These are phyloP conservation scores for Syngnathus scovelli DNA, from an alignment of 2,113 vertebrate genomes.

Conservation along the genomic window DNA sequence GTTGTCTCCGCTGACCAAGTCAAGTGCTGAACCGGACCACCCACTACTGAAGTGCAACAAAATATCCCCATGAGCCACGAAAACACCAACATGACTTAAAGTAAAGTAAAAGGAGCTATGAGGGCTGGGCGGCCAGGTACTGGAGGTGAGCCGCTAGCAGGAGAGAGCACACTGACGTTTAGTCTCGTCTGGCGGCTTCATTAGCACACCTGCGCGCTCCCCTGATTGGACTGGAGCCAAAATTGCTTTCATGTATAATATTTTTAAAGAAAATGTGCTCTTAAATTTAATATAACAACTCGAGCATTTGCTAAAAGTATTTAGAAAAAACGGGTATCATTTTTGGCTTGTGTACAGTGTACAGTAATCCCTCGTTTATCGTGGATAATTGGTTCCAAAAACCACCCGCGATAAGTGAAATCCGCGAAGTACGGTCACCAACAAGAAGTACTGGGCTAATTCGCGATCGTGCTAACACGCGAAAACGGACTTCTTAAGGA, in stretches of 20 bases:
- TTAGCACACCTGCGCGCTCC: conserved; percentile 25
- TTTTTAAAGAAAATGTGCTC: background rate
- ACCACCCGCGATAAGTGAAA: too few species aligned
- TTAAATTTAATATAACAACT: background rate
- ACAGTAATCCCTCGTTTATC: too few species aligned
- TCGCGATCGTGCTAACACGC: too few species aligned
- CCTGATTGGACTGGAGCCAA: conserved; percentile 13
- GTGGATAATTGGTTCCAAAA: too few species aligned
- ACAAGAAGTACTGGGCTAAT: too few species aligned
- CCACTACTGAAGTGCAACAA: background rate
- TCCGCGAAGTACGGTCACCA: too few species aligned
- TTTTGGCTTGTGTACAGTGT: too few species aligned
- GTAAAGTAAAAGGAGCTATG: background rate
- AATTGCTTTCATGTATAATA: background rate
- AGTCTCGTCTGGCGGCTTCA: background rate
- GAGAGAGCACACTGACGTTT: background rate
- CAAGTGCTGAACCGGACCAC: conserved; percentile 3
- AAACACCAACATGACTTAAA: conserved; percentile 9
- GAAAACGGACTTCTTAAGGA: too few species aligned
- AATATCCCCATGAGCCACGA: conserved; percentile 19
- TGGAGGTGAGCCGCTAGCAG: background rate
- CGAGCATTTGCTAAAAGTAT: background rate
- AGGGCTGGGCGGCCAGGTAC: background rate
- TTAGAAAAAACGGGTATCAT: too few species aligned
- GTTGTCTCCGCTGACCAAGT: background rate